These are phyloP conservation scores for Meganola albula DNA, from an alignment of 2,888 invertebrate genomes.

Conservation along the genomic window DNA sequence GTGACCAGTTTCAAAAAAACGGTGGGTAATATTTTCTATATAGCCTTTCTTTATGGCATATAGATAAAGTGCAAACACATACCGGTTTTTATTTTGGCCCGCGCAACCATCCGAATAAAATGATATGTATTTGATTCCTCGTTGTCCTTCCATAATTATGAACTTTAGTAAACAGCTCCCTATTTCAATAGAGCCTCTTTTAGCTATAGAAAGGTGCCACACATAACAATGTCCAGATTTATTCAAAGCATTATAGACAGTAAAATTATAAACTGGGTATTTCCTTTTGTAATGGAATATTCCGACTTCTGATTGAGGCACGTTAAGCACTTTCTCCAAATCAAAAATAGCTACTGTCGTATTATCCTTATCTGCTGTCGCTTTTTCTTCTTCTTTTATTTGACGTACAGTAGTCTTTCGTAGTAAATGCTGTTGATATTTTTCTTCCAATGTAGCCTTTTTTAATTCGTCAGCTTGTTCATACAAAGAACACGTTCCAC, in stretches of 20 bases:
- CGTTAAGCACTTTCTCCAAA: neutral
- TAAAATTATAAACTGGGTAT: neutral
- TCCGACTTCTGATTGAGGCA: conserved; percentile 4
- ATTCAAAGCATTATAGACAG: neutral
- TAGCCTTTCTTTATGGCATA: conserved; percentile 7
- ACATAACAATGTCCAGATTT: conserved; percentile 7
- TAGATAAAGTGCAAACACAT: conserved; percentile 9
- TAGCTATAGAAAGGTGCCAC: conserved; percentile 11
- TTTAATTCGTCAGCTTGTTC: neutral
- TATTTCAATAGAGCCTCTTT: conserved; percentile 8
- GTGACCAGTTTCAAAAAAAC: conserved; percentile 11
- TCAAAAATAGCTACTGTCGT: conserved; percentile 1
- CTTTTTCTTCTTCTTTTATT: conserved; percentile 2
- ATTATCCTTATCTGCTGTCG: neutral
- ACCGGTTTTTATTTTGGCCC: conserved; percentile 11
- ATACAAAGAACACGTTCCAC: neutral
- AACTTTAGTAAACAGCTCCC: conserved; percentile 11
- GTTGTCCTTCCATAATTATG: conserved; percentile 5
- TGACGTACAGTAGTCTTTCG: neutral
- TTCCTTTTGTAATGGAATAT: conserved; percentile 3
- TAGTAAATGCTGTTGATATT: neutral
- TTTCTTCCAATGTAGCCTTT: neutral
- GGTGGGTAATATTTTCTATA: conserved; percentile 8
- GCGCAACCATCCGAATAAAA: conserved; percentile 11
- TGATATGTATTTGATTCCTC: conserved; percentile 7